phyloP scores from a whole-genome alignment of 2,797 vertebrate species.

The Aphelocoma californica region DNA sequence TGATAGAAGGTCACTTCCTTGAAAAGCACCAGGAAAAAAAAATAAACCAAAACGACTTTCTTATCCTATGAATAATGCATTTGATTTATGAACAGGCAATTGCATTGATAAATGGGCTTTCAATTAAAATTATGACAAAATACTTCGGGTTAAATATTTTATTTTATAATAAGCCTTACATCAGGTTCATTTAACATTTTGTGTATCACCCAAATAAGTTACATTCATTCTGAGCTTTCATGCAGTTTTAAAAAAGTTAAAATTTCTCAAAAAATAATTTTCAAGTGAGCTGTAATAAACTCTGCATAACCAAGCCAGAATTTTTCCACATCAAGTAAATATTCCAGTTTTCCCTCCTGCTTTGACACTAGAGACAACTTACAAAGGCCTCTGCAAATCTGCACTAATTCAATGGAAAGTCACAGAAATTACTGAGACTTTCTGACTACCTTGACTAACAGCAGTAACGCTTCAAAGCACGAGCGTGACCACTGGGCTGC shows the following conservation, averaged over 20 bases:
- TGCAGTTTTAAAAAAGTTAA: slow-evolving; percentile 9
- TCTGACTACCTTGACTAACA: not conserved
- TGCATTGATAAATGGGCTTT: not conserved
- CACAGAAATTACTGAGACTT: not conserved
- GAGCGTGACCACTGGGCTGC: not conserved
- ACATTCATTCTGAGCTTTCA: slow-evolving; percentile 55
- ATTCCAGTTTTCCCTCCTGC: not conserved
- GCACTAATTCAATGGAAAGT: not conserved
- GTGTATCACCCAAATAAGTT: slow-evolving; percentile 49
- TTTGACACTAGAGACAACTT: not conserved
- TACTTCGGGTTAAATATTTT: slow-evolving; percentile 23
- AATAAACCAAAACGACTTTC: not conserved
- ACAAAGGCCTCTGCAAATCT: not conserved
- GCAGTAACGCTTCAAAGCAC: not conserved
- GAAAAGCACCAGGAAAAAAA: not conserved
- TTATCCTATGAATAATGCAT: not conserved
- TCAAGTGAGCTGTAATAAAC: slow-evolving; percentile 3
- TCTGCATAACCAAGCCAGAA: slow-evolving; percentile 1
- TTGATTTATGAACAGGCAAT: not conserved
- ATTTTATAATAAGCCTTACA: slow-evolving; percentile 38
- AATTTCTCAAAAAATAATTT: slow-evolving; percentile 39
- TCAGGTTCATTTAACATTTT: not conserved
- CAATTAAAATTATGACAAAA: not conserved
- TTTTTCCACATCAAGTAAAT: slow-evolving; percentile 6
- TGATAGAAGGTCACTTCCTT: not conserved